Evolutionary conservation across 92 coral and sea anemone genomes (phyloP).

Genomic region (Pocillopora grandis): DNA sequence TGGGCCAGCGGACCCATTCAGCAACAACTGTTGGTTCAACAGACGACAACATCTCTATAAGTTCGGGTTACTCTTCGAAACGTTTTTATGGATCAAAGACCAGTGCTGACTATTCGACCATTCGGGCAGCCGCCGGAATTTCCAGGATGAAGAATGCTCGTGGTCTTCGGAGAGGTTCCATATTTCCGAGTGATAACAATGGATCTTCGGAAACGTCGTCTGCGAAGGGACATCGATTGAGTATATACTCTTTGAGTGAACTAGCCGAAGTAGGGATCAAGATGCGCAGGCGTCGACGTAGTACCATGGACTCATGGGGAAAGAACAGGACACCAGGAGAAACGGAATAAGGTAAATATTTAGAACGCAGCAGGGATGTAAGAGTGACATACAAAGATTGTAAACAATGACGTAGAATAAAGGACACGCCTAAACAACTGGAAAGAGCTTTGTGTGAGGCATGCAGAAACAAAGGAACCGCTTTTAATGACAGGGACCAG

Average conservation of each 20-base stretch:
- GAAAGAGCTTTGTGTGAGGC: too few relatives aligned
- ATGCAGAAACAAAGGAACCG: too few relatives aligned
- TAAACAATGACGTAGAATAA: neutral
- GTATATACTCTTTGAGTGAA: constrained; percentile 70
- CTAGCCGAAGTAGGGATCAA: constrained; percentile 75
- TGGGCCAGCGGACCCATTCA: constrained; percentile 62
- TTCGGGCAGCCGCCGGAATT: constrained; percentile 76
- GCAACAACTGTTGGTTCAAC: constrained; percentile 54
- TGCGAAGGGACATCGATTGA: constrained; percentile 61
- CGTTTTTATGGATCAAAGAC: constrained; percentile 50
- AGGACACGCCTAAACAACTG: too few relatives aligned
- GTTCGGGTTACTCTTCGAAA: constrained; percentile 50
- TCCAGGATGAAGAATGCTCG: constrained; percentile 81
- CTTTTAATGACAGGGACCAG: too few relatives aligned
- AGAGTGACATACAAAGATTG: neutral
- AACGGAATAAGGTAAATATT: constrained; percentile 62
- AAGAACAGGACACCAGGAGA: constrained; percentile 64
- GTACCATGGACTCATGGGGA: constrained; percentile 85
- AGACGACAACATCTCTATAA: constrained; percentile 72
- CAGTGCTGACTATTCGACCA: constrained; percentile 59
- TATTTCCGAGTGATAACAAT: constrained; percentile 43
- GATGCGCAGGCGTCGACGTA: constrained; percentile 65
- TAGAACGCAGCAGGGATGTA: too few relatives aligned
- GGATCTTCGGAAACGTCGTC: constrained; percentile 32
- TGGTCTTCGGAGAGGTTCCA: constrained; percentile 41